Evolutionary conservation across 1,140 invertebrate genomes (phyloP), one percentile per base, ranked within the genome.

Genomic region (Papilio polyxenes): DNA sequence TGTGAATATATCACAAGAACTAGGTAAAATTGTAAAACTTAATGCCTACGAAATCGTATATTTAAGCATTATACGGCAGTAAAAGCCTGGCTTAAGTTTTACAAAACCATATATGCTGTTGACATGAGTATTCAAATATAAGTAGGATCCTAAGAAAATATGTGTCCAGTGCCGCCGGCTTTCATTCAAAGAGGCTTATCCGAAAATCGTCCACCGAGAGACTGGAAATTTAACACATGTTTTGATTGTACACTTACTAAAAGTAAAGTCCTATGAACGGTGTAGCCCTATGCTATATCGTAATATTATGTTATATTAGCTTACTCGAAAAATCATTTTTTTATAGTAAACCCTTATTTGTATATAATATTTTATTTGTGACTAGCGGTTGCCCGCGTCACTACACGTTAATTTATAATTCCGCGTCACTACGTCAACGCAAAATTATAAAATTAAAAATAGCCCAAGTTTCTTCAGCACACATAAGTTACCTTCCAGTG

Each of bases 81-180:
- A 31, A 69, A 69, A 69, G 23, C 65, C 65, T 5, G 31, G 65
- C 65, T 65, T 65, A 65, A 31, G n/a, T 69, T 37, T 37, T 69
- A 69, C 65, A 69, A 69, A 69, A 13, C 10, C 65, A 31, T 65
- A 69, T 37, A 31, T 69, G 31, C 31, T 37, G 65, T 69, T 69
- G 65, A 69, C 65, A 69, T 37, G 65, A 37, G 65, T 37, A 69
- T 69, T 69, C 65, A 69, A 69, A 69, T 69, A 37, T 69, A 69
- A 69, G 65, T 69, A 69, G 10, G 65, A 31, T 69, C 65, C 65
- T 69, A 69, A 69, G 65, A 69, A 69, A 69, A 69, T 31, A 69
- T 69, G 65, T 69, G 65, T 31, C 65, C 31, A 37, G 65, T 69
- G 37, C 11, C 13, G 5, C 9, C 31, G 65, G 31, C 10, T 37